Conservation (phyloP, 1,140 invertebrate genomes). For the Habropoda laboriosa region DNA sequence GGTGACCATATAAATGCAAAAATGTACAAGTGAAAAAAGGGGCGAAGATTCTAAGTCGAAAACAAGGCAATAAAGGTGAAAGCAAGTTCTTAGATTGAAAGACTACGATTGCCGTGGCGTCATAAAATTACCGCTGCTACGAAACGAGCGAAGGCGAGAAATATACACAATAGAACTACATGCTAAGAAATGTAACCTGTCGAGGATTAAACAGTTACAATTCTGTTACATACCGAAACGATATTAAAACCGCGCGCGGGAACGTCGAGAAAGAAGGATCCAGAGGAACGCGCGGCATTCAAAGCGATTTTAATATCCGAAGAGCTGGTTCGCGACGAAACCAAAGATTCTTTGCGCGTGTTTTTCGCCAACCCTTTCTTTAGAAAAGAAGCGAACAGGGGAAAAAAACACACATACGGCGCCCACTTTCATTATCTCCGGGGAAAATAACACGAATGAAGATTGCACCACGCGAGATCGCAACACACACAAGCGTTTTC, state of each 20-base stretch:
- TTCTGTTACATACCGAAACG: not conserved
- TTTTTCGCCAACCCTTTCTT: not conserved
- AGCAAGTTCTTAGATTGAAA: too few relatives aligned
- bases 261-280: not conserved
- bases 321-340: slow-evolving; percentile 7
- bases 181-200: too few relatives aligned
- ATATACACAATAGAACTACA: too few relatives aligned
- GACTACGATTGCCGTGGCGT: too few relatives aligned
- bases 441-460: not conserved
- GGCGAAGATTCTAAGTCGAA: too few relatives aligned
- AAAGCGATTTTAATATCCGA: slow-evolving; percentile 47
- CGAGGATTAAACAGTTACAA: too few relatives aligned
- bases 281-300: not conserved
- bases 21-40: too few relatives aligned
- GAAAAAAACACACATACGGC: slow-evolving; percentile 9
- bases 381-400: not conserved
- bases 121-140: too few relatives aligned
- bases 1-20: too few relatives aligned
- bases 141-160: too few relatives aligned
- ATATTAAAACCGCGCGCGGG: slow-evolving; percentile 13
- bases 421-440: slow-evolving; percentile 35
- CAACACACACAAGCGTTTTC: not conserved
- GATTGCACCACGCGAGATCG: slow-evolving; percentile 14
- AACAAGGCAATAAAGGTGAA: too few relatives aligned
- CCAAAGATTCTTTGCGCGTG: not conserved